These are phyloP conservation scores for Spodoptera exigua DNA, from an alignment of 2,888 invertebrate genomes.

Conservation along the genomic window DNA sequence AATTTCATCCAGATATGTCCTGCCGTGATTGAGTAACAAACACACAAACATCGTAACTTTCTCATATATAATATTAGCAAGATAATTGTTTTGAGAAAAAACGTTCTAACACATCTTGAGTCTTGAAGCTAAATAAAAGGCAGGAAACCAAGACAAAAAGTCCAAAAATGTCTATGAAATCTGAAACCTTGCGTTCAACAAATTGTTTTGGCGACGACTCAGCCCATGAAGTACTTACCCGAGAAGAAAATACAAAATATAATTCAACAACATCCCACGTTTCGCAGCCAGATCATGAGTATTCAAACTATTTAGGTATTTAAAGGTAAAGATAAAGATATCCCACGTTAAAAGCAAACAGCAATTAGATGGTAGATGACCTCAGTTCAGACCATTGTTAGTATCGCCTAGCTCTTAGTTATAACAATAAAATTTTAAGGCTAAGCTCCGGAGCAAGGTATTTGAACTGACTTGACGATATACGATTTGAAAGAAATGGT, in stretches of 20 bases:
- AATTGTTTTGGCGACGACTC: not conserved
- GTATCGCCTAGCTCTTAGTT: constrained; percentile 22
- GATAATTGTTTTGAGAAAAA: no score
- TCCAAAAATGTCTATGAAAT: not conserved
- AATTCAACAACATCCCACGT: constrained; percentile 26
- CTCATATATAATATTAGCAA: no score
- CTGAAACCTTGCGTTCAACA: not conserved
- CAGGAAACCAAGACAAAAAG: no score
- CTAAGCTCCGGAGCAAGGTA: constrained; percentile 20
- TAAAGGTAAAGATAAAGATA: no score
- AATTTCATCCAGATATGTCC: no score
- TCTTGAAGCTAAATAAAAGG: no score
- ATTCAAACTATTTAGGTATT: constrained; percentile 26
- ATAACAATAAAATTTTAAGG: constrained; percentile 63
- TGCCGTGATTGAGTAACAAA: no score
- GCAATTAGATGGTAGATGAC: constrained; percentile 47
- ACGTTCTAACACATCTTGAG: no score
- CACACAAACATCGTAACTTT: no score
- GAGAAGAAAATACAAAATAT: not conserved
- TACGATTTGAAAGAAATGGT: constrained; percentile 13
- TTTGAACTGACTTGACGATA: constrained; percentile 5
- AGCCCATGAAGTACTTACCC: not conserved
- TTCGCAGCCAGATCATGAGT: constrained; percentile 21
- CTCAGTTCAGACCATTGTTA: constrained; percentile 38
- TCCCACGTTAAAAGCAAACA: constrained; percentile 55